Evolutionary conservation across 2,797 vertebrate species (phyloP).

Genomic region (Clangula hyemalis): DNA sequence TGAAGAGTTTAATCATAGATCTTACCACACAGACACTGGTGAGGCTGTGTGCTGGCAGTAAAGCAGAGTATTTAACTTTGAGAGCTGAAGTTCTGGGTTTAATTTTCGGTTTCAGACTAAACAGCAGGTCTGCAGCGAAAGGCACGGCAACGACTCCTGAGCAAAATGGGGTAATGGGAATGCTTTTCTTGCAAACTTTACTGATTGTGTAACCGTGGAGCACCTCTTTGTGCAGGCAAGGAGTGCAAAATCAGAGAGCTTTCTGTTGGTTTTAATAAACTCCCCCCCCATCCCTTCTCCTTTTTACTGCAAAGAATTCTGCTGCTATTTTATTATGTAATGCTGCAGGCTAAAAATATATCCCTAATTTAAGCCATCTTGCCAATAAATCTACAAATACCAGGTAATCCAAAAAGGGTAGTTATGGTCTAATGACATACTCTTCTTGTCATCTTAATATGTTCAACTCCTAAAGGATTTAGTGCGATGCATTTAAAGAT

Average conservation of each 20-base stretch:
- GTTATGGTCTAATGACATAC: constrained; percentile 43
- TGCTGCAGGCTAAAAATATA: constrained; percentile 62
- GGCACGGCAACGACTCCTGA: constrained; percentile 37
- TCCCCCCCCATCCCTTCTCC: background rate
- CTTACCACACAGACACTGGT: constrained; percentile 54
- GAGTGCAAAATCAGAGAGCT: constrained; percentile 1
- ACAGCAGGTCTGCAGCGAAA: constrained; percentile 64
- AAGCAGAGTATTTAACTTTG: constrained; percentile 38
- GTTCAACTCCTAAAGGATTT: constrained; percentile 48
- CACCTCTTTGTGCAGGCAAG: background rate
- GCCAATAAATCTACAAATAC: constrained; percentile 58
- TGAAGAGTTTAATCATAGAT: constrained; percentile 48
- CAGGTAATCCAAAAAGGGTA: constrained; percentile 62
- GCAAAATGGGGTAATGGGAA: constrained; percentile 35
- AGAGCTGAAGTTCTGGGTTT: constrained; percentile 70
- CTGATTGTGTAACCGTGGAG: constrained; percentile 2
- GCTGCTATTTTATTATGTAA: constrained; percentile 59
- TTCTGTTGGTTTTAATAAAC: constrained; percentile 39
- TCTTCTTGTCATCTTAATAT: constrained; percentile 65
- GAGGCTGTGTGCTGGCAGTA: constrained; percentile 27
- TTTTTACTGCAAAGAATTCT: constrained; percentile 58
- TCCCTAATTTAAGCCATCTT: constrained; percentile 63
- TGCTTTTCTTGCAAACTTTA: constrained; percentile 17
- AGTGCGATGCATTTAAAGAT: constrained; percentile 4
- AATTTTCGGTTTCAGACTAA: constrained; percentile 76